Evolutionary conservation across 2,797 vertebrate genomes (phyloP).

Genomic region (Pelochelys cantorii): DNA sequence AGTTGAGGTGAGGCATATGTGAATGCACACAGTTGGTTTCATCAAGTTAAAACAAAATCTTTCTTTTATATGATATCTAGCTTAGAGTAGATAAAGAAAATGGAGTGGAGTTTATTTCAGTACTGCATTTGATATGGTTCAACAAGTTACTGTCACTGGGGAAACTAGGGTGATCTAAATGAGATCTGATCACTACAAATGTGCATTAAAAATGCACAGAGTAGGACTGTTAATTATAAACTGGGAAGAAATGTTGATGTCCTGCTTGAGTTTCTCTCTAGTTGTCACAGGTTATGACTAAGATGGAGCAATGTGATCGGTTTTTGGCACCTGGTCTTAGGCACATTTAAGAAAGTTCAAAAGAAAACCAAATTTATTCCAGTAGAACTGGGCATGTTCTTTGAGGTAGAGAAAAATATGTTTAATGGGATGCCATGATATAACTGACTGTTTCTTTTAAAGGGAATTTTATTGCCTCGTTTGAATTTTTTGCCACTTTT

Average conservation of each 20-base stretch:
- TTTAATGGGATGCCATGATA: neutral
- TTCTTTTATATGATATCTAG: neutral
- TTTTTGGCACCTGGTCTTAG: neutral
- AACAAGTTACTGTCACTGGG: too few species aligned
- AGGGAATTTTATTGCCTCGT: neutral
- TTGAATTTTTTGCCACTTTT: neutral
- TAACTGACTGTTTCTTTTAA: neutral
- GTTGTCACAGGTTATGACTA: neutral
- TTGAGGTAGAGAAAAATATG: neutral
- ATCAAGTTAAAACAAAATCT: neutral
- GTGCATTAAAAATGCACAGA: neutral
- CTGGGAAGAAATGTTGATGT: neutral
- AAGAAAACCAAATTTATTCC: neutral
- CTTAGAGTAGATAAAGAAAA: neutral
- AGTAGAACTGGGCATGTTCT: neutral
- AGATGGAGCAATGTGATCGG: neutral
- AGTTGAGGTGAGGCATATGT: neutral
- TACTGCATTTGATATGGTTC: neutral
- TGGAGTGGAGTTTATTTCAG: neutral
- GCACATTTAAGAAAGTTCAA: neutral
- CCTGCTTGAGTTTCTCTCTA: neutral
- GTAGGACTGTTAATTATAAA: neutral
- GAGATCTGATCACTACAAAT: neutral
- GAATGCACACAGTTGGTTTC: neutral
- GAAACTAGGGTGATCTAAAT: neutral